These are phyloP conservation scores for Ectropis grisescens DNA, from an alignment of 1,140 invertebrate genomes.

Conservation along the genomic window DNA sequence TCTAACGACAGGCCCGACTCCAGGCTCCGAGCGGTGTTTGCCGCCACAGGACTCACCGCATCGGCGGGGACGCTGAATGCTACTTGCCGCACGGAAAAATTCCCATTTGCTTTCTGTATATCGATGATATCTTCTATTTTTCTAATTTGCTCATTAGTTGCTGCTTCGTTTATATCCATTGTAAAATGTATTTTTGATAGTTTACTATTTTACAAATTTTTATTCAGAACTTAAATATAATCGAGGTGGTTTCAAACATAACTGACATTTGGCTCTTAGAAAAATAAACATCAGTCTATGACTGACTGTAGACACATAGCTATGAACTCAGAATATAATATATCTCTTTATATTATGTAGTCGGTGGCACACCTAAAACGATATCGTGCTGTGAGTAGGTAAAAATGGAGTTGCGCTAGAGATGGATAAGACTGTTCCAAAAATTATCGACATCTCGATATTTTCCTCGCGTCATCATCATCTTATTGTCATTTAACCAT, in stretches of 20 bases:
- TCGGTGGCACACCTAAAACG: no score
- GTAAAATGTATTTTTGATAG: slow-evolving; percentile 19
- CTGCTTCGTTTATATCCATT: slow-evolving; percentile 26
- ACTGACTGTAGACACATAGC: no score
- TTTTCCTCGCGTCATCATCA: no score
- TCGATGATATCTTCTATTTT: slow-evolving; percentile 62
- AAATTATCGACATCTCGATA: no score
- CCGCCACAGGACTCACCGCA: slow-evolving; percentile 22
- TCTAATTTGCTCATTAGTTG: slow-evolving; percentile 27
- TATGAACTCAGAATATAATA: no score
- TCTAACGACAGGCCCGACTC: slow-evolving; percentile 31
- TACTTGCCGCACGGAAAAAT: slow-evolving; percentile 40
- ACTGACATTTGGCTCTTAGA: slow-evolving; percentile 4
- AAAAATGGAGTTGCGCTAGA: no score
- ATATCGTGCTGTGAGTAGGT: no score
- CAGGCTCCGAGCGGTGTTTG: slow-evolving; percentile 31
- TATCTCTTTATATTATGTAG: no score
- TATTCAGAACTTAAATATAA: slow-evolving; percentile 9
- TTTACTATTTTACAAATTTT: slow-evolving; percentile 30
- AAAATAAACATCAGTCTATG: no score
- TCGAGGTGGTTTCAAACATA: slow-evolving; percentile 22
- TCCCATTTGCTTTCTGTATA: slow-evolving; percentile 51
- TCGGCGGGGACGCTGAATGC: slow-evolving; percentile 38
- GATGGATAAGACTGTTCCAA: no score
- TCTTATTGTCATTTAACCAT: no score